phyloP scores from a whole-genome alignment of 2,113 vertebrate genomes.

The Stegostoma tigrinum region DNA sequence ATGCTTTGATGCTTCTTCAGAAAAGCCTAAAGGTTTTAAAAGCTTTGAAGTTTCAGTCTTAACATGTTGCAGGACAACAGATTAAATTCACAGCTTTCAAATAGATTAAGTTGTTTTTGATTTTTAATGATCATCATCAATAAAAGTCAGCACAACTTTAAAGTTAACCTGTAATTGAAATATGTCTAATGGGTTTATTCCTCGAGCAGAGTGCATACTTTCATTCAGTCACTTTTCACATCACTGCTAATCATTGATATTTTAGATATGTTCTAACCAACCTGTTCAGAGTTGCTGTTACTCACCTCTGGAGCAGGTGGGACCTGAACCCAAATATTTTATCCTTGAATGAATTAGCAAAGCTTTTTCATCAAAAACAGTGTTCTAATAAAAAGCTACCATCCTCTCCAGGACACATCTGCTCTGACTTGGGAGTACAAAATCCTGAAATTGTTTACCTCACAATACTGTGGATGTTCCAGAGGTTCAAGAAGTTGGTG shows the following conservation, averaged over 20 bases:
- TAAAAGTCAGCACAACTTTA: conserved; percentile 19
- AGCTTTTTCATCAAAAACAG: not conserved
- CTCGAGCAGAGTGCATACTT: not conserved
- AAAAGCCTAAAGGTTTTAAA: not conserved
- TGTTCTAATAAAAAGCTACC: not conserved
- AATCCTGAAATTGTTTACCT: not conserved
- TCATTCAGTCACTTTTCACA: not conserved
- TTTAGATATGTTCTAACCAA: not conserved
- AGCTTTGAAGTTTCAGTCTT: not conserved
- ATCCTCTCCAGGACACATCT: not conserved
- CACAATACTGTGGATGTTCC: not conserved
- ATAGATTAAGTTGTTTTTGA: not conserved
- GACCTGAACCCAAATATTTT: too few relatives aligned
- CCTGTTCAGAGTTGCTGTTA: too few relatives aligned
- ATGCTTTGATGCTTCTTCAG: conserved; percentile 24
- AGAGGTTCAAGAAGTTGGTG: not conserved
- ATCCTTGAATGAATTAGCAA: not conserved
- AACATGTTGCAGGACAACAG: not conserved
- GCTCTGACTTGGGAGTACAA: not conserved
- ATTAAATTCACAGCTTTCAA: not conserved
- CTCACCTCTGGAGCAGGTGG: too few relatives aligned
- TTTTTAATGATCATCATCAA: not conserved
- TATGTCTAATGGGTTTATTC: not conserved
- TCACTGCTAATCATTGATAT: not conserved
- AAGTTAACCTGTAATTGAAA: not conserved